phyloP scores from a whole-genome alignment of 2,113 vertebrate species.

The Limanda limanda region DNA sequence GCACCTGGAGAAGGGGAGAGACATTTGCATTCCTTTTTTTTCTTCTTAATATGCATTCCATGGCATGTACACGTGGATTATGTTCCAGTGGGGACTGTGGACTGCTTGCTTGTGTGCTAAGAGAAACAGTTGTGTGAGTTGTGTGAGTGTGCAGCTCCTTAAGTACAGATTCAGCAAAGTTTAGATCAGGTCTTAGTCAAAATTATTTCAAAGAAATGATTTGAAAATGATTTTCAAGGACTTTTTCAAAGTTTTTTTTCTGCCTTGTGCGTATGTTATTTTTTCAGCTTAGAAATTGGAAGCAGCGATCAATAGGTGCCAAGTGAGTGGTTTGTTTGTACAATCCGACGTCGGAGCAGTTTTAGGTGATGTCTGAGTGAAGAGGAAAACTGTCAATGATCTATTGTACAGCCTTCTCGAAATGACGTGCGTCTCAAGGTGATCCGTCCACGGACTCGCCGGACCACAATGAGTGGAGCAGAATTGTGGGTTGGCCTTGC shows the following conservation, averaged over 20 bases:
- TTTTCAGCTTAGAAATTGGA: background rate
- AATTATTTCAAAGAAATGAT: background rate
- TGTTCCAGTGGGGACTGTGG: background rate
- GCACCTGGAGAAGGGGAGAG: slow-evolving; percentile 11
- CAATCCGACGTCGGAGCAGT: background rate
- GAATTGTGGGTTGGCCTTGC: slow-evolving; percentile 18
- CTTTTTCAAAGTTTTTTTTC: background rate
- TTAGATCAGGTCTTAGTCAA: no score
- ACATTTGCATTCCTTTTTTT: slow-evolving; percentile 2
- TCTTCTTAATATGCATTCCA: slow-evolving; percentile 12
- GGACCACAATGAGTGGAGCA: slow-evolving; percentile 18
- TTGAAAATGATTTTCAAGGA: background rate
- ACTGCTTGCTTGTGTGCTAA: slow-evolving; percentile 17
- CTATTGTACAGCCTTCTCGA: slow-evolving; percentile 9
- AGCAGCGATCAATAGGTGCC: background rate
- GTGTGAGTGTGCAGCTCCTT: background rate
- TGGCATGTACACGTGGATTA: background rate
- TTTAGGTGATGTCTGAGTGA: slow-evolving; percentile 13
- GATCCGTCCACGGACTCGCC: slow-evolving; percentile 4
- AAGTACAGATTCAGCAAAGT: background rate
- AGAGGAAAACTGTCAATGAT: slow-evolving; percentile 14
- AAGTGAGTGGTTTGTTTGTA: slow-evolving; percentile 7
- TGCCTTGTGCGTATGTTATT: background rate
- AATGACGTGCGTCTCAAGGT: slow-evolving; percentile 23
- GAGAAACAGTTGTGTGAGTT: background rate